These are phyloP conservation scores for Eumeta japonica DNA, from an alignment of 1,140 invertebrate genomes.

Conservation along the genomic window DNA sequence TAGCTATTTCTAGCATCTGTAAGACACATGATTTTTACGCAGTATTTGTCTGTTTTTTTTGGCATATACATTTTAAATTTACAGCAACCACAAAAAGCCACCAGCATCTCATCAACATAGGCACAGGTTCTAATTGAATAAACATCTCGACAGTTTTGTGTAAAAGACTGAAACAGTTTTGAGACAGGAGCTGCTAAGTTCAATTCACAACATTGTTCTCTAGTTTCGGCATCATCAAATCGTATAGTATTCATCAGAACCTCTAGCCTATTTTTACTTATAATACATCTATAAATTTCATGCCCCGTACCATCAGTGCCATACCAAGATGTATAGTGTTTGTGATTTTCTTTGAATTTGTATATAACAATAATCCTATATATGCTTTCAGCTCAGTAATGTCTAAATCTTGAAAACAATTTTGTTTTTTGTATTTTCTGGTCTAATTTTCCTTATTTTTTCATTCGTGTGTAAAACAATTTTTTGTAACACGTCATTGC, in stretches of 20 bases:
- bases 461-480: too few relatives aligned
- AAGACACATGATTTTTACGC: too few relatives aligned
- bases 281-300: slow-evolving; percentile 18
- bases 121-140: background rate
- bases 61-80: slow-evolving; percentile 2
- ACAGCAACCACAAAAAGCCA: background rate
- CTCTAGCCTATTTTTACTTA: slow-evolving; percentile 15
- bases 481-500: too few relatives aligned
- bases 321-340: slow-evolving; percentile 18
- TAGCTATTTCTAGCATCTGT: too few relatives aligned
- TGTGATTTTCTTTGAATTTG: slow-evolving; percentile 22
- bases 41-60: background rate
- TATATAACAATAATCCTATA: slow-evolving; percentile 5
- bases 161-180: slow-evolving; percentile 5
- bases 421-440: slow-evolving; percentile 11
- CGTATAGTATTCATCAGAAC: slow-evolving; percentile 12
- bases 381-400: slow-evolving; percentile 12
- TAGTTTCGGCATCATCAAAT: slow-evolving; percentile 14
- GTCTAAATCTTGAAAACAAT: slow-evolving; percentile 13
- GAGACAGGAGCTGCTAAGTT: slow-evolving; percentile 2
- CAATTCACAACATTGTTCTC: slow-evolving; percentile 9
- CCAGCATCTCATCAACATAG: background rate
- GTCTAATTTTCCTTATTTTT: slow-evolving; percentile 9
- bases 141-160: background rate
- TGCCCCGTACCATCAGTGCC: slow-evolving; percentile 23